Evolutionary conservation across 1,140 invertebrate species (phyloP).

Genomic region (Polyergus mexicanus): DNA sequence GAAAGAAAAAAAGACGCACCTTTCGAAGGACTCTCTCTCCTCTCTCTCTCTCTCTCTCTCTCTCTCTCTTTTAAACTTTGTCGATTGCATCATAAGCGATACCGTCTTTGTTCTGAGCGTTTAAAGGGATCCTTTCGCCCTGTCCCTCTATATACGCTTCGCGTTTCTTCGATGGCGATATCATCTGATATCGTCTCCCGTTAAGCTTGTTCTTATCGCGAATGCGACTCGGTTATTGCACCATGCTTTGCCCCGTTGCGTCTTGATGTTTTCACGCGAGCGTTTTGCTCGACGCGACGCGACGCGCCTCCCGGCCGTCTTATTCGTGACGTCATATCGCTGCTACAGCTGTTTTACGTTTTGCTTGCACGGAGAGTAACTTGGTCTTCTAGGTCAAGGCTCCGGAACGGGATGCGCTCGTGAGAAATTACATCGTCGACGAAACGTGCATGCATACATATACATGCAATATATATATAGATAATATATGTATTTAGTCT

Average conservation of each 20-base stretch:
- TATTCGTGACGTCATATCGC: not conserved
- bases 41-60: not conserved
- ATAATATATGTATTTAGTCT: not conserved
- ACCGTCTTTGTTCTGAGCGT: not conserved
- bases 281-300: slow-evolving; percentile 1
- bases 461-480: too few relatives aligned
- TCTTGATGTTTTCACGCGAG: not conserved
- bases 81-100: too few relatives aligned
- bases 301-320: not conserved
- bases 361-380: slow-evolving; percentile 68
- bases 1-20: too few relatives aligned
- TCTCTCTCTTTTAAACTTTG: not conserved
- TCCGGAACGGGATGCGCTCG: slow-evolving; percentile 23
- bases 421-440: not conserved
- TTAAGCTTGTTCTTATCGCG: not conserved
- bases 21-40: not conserved
- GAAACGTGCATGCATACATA: too few relatives aligned
- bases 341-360: slow-evolving; percentile 67
- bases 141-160: too few relatives aligned
- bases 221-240: not conserved
- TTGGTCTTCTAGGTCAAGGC: slow-evolving; percentile 74
- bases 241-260: not conserved
- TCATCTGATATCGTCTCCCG: too few relatives aligned
- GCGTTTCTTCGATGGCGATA: too few relatives aligned
- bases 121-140: not conserved